Evolutionary conservation across 2,888 invertebrate species (phyloP), one percentile per base, ranked within the genome.

Genomic region (Hyalella azteca): DNA sequence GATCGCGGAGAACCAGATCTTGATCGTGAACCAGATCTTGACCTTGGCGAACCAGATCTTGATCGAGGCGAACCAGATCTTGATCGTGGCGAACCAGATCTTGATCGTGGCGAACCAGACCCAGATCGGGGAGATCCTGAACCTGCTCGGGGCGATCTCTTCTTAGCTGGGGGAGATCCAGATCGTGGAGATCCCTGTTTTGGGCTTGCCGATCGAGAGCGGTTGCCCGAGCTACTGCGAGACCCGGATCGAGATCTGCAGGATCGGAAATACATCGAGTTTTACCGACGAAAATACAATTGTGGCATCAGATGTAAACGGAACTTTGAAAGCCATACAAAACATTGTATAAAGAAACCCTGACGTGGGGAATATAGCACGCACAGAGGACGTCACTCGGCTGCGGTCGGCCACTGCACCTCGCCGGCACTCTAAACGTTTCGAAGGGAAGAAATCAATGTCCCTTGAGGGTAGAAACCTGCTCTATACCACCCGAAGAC

Each of bases 41-140:
- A 81, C n/a, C 81, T 78, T 22, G 81, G 78, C 5, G 81, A 81
- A 11, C 60, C 79, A 22, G 81, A 79, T 19, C 78, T 78, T 26
- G 81, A 81, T 26, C 81, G 50, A n/a, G 81, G 78, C 3, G 79
- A 79, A 9, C 54, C 54, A n/a, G 77, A 78, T 4, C 59, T 76
- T n/a, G 76, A 66, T 3, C 79, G 39, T 0, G 54, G 45, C 39
- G 73, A 50, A 1, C 50, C 48, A 54, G 54, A 75, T 36, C 60
- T 77, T 26, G 59, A 59, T 2, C 45, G 78, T 1, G 60, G 50
- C 19, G 80, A 78, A n/a, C 78, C 66, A 26, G 78, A 78, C 26
- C 79, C 45, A 26, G 81, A 81, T 22, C 66, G 15, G 19, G 26
- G 73, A 45, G 80, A 78, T 9, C 41, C 59, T n/a, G 78, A 36